Evolutionary conservation across 30 jellyfish, hydroid and myxozoan species (phyloP).

Genomic region (Morbakka virulenta): DNA sequence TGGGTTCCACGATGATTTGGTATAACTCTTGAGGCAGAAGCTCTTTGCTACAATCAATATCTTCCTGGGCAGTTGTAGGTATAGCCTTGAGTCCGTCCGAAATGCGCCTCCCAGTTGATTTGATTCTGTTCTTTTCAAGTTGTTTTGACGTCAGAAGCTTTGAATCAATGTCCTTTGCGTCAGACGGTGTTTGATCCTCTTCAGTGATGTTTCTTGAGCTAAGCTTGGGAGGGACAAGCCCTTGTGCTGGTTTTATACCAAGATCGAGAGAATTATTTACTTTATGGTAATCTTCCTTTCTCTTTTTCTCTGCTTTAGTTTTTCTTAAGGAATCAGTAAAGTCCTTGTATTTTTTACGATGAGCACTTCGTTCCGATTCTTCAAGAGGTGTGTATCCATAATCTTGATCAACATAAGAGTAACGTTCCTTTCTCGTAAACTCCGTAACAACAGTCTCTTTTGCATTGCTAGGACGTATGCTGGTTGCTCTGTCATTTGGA

Average conservation of each 20-base stretch:
- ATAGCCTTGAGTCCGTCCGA: constrained; percentile 83
- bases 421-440: constrained; percentile 68
- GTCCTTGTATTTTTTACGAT: constrained; percentile 55
- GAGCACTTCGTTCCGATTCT: constrained; percentile 16
- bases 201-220: neutral
- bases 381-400: constrained; percentile 57
- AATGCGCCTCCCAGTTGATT: neutral
- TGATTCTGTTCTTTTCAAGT: neutral
- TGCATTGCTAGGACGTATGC: constrained; percentile 82
- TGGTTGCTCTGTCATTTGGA: constrained; percentile 83
- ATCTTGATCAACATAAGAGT: constrained; percentile 77
- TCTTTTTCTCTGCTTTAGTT: constrained; percentile 1
- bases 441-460: constrained; percentile 63
- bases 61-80: constrained; percentile 66
- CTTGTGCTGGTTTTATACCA: constrained; percentile 52
- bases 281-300: neutral
- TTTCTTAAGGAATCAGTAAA: constrained; percentile 24
- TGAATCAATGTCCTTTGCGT: neutral
- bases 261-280: constrained; percentile 15
- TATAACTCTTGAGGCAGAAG: constrained; percentile 80
- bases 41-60: constrained; percentile 40
- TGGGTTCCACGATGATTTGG: constrained; percentile 64
- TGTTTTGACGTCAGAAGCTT: constrained; percentile 11
- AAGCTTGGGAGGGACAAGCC: constrained; percentile 28
- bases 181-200: neutral